Conservation (phyloP, 92 coral and sea anemone species). For the Parazoanthus darwini region DNA sequence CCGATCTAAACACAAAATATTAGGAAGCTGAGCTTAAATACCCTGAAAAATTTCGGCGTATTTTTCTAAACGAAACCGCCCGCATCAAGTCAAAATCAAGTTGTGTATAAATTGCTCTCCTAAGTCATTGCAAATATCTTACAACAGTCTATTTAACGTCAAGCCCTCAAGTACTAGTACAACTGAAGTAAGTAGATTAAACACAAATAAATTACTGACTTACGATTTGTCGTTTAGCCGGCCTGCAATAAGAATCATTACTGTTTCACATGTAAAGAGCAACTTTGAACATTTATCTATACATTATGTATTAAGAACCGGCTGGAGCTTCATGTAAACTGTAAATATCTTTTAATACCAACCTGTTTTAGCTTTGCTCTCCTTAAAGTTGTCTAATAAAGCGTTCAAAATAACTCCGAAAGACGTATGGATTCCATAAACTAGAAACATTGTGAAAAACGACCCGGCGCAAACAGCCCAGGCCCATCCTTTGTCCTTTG, state of each 20-base stretch:
- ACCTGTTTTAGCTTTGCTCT: conserved; percentile 88
- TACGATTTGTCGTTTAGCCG: background rate
- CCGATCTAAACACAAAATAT: background rate
- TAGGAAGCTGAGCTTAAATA: background rate
- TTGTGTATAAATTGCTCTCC: background rate
- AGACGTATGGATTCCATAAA: conserved; percentile 84
- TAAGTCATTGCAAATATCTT: background rate
- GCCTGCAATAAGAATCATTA: no score
- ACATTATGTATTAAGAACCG: no score
- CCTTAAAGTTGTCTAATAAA: conserved; percentile 66
- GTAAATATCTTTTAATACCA: conserved; percentile 13
- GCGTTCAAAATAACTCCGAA: conserved; percentile 80
- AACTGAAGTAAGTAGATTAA: background rate
- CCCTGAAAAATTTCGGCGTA: background rate
- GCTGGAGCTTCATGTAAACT: background rate
- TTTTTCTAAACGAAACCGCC: background rate
- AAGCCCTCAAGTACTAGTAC: background rate
- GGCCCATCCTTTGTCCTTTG: conserved; percentile 73
- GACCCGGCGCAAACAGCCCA: conserved; percentile 87
- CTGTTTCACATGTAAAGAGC: background rate
- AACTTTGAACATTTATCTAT: background rate
- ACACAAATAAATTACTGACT: background rate
- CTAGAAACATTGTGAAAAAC: conserved; percentile 80
- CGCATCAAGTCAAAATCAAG: background rate
- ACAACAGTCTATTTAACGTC: background rate